phyloP scores from a whole-genome alignment of 2,113 vertebrate genomes.

The Sakesphorus luctuosus region DNA sequence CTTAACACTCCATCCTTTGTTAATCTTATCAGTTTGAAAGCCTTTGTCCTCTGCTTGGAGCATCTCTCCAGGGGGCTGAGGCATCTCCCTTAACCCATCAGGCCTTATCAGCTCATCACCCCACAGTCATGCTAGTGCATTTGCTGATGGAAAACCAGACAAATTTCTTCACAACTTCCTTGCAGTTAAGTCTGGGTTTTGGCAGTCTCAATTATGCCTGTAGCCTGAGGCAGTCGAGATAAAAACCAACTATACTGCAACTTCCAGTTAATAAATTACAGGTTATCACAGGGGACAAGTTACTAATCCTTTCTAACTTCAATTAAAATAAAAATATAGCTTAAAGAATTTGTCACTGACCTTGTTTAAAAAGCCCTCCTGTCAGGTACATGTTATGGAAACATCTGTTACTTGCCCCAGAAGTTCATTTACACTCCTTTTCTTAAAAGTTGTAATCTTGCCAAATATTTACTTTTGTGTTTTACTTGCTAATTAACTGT shows the following conservation, averaged over 20 bases:
- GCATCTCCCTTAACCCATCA: no score
- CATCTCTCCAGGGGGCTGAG: no score
- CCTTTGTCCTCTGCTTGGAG: no score
- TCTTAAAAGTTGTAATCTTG: constrained; percentile 51
- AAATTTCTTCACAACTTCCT: neutral
- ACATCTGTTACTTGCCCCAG: neutral
- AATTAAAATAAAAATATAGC: neutral
- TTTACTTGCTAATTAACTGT: constrained; percentile 50
- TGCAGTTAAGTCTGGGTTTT: neutral
- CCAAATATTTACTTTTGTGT: constrained; percentile 66
- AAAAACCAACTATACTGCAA: neutral
- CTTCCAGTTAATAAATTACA: constrained; percentile 37
- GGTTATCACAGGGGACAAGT: neutral
- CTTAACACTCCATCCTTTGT: no score
- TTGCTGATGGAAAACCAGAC: neutral
- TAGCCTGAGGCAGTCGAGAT: neutral
- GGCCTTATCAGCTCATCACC: no score
- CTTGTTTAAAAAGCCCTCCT: neutral
- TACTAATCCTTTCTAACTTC: neutral
- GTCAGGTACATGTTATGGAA: neutral
- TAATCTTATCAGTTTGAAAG: no score
- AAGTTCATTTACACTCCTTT: constrained; percentile 3
- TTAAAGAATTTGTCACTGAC: neutral
- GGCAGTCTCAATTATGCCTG: neutral
- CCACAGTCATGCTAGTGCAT: neutral